A percentile compares a stretch with the other conserved stretches of the same genome.
phyloP scores from a whole-genome alignment of 2,797 vertebrate species.

The Neoniphon sammara region DNA sequence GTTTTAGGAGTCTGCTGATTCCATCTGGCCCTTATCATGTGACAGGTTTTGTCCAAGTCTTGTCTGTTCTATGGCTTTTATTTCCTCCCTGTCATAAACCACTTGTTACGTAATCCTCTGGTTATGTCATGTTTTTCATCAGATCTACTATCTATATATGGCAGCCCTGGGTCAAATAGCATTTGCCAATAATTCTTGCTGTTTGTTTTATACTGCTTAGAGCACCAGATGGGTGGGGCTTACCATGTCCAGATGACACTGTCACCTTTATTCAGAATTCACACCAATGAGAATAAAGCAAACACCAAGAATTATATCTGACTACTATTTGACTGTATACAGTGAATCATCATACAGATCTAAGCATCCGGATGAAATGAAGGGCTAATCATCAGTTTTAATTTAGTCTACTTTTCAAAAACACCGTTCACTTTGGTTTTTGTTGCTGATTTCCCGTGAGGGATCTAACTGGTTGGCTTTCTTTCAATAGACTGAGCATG shows the following conservation, averaged over 20 bases:
- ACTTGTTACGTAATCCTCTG: conserved; percentile 61
- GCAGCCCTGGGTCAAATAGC: conserved; percentile 62
- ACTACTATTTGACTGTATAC: conserved; percentile 63
- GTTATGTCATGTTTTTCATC: conserved; percentile 62
- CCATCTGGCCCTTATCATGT: conserved; percentile 2
- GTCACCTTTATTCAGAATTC: neutral
- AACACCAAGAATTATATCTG: conserved; percentile 59
- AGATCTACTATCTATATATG: conserved; percentile 43
- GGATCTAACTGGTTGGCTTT: conserved; percentile 60
- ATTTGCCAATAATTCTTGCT: conserved; percentile 57
- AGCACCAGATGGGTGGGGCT: conserved; percentile 41
- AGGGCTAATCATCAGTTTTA: conserved; percentile 68
- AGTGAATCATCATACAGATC: conserved; percentile 46
- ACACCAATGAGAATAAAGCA: conserved; percentile 45
- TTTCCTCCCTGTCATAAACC: conserved; percentile 55
- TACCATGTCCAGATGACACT: conserved; percentile 1
- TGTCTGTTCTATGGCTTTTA: conserved; percentile 75
- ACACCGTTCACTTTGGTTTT: conserved; percentile 25
- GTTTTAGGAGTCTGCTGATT: conserved; percentile 5
- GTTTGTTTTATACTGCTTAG: conserved; percentile 47
- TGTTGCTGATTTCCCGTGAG: conserved; percentile 37
- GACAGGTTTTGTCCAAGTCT: conserved; percentile 43
- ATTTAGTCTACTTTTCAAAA: conserved; percentile 33
- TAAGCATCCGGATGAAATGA: conserved; percentile 80
- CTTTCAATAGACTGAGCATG: conserved; percentile 63